phyloP scores from a whole-genome alignment of 2,113 vertebrate species.

The Mobula birostris region DNA sequence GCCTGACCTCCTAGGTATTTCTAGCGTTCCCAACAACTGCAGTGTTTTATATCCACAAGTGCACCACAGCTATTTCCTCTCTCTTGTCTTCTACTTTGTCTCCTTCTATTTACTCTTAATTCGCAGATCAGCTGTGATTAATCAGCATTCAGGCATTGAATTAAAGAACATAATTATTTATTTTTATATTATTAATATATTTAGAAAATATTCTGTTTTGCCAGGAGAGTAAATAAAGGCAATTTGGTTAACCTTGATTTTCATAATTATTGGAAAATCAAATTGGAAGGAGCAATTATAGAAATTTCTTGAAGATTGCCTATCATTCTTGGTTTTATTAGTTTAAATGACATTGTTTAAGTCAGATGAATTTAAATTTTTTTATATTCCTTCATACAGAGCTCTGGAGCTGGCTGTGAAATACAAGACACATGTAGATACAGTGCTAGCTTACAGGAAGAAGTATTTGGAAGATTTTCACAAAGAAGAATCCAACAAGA shows the following conservation, averaged over 20 bases:
- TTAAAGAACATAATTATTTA: neutral
- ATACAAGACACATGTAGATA: conserved; percentile 95
- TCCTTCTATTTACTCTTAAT: too few species aligned
- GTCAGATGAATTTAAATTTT: neutral
- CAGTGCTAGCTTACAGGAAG: conserved; percentile 82
- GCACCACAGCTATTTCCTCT: too few species aligned
- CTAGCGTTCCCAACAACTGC: too few species aligned
- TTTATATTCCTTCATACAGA: conserved; percentile 49
- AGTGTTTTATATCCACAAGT: too few species aligned
- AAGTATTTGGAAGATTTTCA: conserved; percentile 79
- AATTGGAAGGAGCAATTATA: neutral
- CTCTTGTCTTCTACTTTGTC: too few species aligned
- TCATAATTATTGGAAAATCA: neutral
- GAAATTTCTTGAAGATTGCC: neutral
- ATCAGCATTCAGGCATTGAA: neutral
- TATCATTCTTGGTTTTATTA: neutral
- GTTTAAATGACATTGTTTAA: neutral
- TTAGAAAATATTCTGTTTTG: neutral
- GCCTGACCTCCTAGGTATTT: too few species aligned
- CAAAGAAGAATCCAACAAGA: conserved; percentile 85
- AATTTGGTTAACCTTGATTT: neutral
- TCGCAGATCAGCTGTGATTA: too few species aligned
- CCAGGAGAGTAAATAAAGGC: neutral
- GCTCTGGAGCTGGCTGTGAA: conserved; percentile 94
- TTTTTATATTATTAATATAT: neutral